Evolutionary conservation across 1,140 invertebrate genomes (phyloP).

Genomic region (Eueides isabella): DNA sequence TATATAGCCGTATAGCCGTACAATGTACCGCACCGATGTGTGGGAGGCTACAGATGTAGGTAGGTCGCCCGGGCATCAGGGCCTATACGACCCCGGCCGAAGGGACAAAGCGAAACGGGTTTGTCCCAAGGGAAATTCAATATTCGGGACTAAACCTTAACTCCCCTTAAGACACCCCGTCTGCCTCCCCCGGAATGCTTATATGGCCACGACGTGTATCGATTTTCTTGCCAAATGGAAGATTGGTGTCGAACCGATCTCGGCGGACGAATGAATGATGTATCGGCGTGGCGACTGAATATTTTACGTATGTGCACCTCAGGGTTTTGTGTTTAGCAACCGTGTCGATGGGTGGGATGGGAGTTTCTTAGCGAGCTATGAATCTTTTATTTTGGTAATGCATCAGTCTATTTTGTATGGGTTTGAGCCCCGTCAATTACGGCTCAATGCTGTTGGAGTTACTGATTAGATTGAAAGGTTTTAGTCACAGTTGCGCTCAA

Average conservation of each 20-base stretch:
- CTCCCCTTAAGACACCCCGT: slow-evolving; percentile 79
- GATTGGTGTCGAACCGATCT: slow-evolving; percentile 80
- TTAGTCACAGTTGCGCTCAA: background rate
- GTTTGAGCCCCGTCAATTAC: slow-evolving; percentile 33
- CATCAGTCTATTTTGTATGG: slow-evolving; percentile 45
- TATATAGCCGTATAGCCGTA: slow-evolving; percentile 40
- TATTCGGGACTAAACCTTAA: slow-evolving; percentile 82
- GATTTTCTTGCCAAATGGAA: slow-evolving; percentile 82
- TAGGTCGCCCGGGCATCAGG: slow-evolving; percentile 72
- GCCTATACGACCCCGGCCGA: slow-evolving; percentile 75
- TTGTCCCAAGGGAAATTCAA: slow-evolving; percentile 82
- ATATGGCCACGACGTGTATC: slow-evolving; percentile 82
- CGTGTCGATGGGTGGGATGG: slow-evolving; percentile 64
- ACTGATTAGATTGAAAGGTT: slow-evolving; percentile 18
- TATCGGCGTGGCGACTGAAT: slow-evolving; percentile 76
- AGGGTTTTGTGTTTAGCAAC: slow-evolving; percentile 69
- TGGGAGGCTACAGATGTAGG: slow-evolving; percentile 54
- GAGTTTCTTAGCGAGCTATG: slow-evolving; percentile 56
- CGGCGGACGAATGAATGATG: slow-evolving; percentile 79
- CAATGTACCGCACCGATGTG: slow-evolving; percentile 40
- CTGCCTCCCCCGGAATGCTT: slow-evolving; percentile 79
- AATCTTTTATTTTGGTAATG: slow-evolving; percentile 72
- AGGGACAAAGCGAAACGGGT: slow-evolving; percentile 82
- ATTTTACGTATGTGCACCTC: slow-evolving; percentile 70
- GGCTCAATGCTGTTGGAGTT: slow-evolving; percentile 15